Percentiles rank a stretch among this genome's conserved stretches.
phyloP scores from a whole-genome alignment of 2,113 vertebrate genomes.

The Dolichotis patagonum region DNA sequence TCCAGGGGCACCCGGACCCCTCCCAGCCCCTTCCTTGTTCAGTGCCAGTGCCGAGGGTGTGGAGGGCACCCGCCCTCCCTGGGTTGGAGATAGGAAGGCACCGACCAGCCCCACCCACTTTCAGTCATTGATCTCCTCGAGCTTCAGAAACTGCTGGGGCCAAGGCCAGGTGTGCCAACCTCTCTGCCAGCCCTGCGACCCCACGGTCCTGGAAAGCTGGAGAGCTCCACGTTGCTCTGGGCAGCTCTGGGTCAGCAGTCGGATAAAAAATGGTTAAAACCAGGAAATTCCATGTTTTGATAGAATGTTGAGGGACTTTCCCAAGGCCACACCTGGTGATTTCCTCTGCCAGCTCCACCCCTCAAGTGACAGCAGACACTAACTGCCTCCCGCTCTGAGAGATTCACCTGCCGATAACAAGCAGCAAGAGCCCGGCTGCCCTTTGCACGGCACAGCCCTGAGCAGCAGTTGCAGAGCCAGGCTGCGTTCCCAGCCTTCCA shows the following conservation, averaged over 20 bases:
- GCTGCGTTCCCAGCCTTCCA: background rate
- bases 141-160: background rate
- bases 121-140: background rate
- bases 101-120: background rate
- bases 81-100: background rate
- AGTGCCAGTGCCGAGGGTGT: background rate
- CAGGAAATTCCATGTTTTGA: conserved; percentile 69
- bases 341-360: conserved; percentile 66
- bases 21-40: background rate
- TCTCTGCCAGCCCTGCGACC: background rate
- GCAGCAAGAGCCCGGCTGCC: background rate
- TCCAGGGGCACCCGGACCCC: background rate
- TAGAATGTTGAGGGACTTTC: conserved; percentile 73
- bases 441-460: rapidly evolving
- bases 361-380: background rate
- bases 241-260: background rate
- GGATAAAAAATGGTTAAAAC: conserved; percentile 48
- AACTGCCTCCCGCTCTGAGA: background rate
- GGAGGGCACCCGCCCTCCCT: rapidly evolving
- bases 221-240: background rate
- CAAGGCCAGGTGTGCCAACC: background rate
- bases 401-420: background rate
- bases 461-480: background rate
- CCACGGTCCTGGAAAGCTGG: background rate
- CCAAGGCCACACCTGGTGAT: conserved; percentile 75